These are phyloP conservation scores for Misgurnus mizolepis DNA, from an alignment of 2,113 vertebrate genomes.

Conservation along the genomic window DNA sequence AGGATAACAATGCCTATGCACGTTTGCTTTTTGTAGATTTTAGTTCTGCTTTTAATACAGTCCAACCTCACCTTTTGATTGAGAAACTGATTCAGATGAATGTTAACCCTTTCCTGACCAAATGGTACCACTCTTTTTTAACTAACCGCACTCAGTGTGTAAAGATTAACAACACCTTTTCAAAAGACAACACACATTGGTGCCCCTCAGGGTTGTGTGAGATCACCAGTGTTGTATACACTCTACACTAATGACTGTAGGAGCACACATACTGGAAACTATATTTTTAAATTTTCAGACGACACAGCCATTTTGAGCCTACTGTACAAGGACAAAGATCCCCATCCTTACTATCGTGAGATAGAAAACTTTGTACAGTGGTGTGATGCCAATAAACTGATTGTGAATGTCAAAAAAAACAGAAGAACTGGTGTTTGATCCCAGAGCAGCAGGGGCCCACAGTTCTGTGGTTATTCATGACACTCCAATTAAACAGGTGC, in stretches of 20 bases:
- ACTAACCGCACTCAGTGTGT: neutral
- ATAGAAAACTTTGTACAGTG: neutral
- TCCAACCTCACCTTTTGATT: neutral
- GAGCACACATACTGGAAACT: neutral
- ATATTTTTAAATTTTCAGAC: neutral
- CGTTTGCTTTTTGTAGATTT: neutral
- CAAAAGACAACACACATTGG: neutral
- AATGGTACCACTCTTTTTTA: neutral
- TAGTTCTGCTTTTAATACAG: neutral
- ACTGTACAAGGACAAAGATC: neutral
- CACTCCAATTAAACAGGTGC: neutral
- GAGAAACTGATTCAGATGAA: neutral
- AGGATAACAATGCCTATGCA: neutral
- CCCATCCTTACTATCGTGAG: neutral
- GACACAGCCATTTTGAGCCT: neutral
- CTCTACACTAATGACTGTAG: neutral
- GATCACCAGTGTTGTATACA: neutral
- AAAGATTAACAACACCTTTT: neutral
- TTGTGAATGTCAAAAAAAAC: neutral
- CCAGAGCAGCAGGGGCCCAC: neutral
- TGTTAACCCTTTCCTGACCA: neutral
- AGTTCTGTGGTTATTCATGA: neutral
- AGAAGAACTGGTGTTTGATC: neutral
- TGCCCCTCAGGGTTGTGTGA: neutral
- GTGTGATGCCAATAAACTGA: neutral